Percentiles rank a stretch among this genome's conserved stretches.
Evolutionary conservation across 2,113 vertebrate species (phyloP).

Genomic region (Microcebus tavaratra): DNA sequence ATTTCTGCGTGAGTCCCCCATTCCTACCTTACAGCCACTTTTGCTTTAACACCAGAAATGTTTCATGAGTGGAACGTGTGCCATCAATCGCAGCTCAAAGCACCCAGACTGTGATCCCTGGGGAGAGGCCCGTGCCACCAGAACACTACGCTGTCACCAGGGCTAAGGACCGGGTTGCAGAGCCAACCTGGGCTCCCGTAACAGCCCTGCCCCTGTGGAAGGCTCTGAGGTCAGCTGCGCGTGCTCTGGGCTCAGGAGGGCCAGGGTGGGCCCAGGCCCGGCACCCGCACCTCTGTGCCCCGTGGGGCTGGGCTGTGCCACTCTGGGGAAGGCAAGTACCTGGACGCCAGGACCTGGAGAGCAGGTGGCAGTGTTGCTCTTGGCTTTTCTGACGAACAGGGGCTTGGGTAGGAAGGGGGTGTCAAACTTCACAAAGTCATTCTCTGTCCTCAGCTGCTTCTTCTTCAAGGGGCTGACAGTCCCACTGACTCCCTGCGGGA

Average conservation of each 20-base stretch:
- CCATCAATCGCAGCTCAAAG: fast-evolving
- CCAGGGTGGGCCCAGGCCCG: neutral
- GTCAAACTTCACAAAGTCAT: constrained; percentile 88
- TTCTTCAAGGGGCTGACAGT: constrained; percentile 66
- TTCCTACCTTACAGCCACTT: fast-evolving
- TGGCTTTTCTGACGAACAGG: constrained; percentile 89
- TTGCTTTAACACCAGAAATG: neutral
- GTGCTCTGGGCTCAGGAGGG: too few relatives aligned
- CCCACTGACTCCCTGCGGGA: constrained; percentile 66
- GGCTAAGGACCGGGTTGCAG: too few relatives aligned
- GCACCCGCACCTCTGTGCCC: neutral
- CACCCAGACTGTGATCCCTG: neutral
- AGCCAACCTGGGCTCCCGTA: neutral
- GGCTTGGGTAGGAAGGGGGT: constrained; percentile 83
- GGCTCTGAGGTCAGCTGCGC: neutral
- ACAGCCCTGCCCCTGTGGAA: fast-evolving
- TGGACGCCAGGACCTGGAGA: constrained; percentile 62
- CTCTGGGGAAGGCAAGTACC: constrained; percentile 41
- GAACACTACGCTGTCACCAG: fast-evolving
- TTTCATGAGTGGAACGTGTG: neutral
- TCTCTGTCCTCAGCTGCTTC: constrained; percentile 73
- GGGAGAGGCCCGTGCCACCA: fast-evolving
- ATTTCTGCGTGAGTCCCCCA: fast-evolving
- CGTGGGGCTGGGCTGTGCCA: fast-evolving
- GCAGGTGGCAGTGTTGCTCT: neutral